Base-by-base conservation (phyloP, 2,113 vertebrate species). In the Myanophis thanlyinensis region DNA sequence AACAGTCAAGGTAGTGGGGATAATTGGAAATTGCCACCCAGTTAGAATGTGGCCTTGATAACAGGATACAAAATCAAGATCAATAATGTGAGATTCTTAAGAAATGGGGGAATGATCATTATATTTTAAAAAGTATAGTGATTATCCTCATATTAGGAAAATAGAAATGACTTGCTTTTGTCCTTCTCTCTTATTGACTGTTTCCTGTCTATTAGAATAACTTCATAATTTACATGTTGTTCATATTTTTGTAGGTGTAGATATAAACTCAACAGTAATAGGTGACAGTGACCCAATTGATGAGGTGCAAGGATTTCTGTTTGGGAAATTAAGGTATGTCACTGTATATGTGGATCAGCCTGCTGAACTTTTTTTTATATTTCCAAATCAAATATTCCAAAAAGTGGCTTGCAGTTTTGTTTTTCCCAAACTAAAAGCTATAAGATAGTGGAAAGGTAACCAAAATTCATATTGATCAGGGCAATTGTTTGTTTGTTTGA, bases 291-390 rank as follows among this genome's bases (percentile, higher is more conserved):
- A 99, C 95, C 98, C 99, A 1, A 98, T 99, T 97, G 99, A 99
- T 97, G 99, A 99, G 97, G 98, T 99, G 95, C 99, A 99, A 92
- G 99, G 99, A 92, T 99, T 99, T 95, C 98, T 99, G 0, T 99
- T 99, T 97, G 99, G 99, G 96, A 99, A 98, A 97, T 98, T 99
- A 95, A 99, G 99, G 99, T 99, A 97, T 97, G 96, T 84, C 25
- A 92, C 94, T n/a, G 3, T 87, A 0, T 0, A 4, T 85, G 0
- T 0, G 87, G 22, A n/a, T 54, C 89, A 95, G 23, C 4, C 54
- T 90, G 15, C 51, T 90, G 11, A 88, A 46, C 59, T 67, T 13
- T 30, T 54, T 53, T 40, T 62, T 90, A 91, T 46, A 56, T 87
- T 87, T 30, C 53, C 1, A 51, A 4, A 27, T 52, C 85, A 89